These are phyloP conservation scores for Ammospiza maritima DNA, from an alignment of 2,797 vertebrate species.

Conservation along the genomic window DNA sequence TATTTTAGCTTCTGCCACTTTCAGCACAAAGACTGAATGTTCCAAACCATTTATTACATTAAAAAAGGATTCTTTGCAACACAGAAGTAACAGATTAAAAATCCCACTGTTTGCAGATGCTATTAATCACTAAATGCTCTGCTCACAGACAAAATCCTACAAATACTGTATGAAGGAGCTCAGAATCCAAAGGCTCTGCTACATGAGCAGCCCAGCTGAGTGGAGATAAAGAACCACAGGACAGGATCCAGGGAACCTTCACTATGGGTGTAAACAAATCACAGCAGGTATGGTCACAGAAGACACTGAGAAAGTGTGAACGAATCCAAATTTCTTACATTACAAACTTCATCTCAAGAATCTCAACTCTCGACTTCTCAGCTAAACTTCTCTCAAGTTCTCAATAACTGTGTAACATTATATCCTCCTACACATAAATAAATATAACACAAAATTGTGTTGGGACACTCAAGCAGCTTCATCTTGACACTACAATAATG, in stretches of 20 bases:
- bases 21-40: neutral
- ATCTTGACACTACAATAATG: neutral
- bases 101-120: neutral
- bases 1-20: neutral
- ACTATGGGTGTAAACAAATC: neutral
- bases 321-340: neutral
- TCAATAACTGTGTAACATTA: neutral
- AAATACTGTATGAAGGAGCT: neutral
- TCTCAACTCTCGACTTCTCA: neutral
- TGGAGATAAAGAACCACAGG: neutral
- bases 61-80: neutral
- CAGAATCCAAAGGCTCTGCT: neutral
- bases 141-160: neutral
- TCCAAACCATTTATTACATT: neutral
- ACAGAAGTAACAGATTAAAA: neutral
- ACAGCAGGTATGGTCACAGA: rapidly evolving
- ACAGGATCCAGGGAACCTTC: neutral
- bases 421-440: rapidly evolving
- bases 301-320: neutral
- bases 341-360: neutral
- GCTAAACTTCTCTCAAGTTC: neutral
- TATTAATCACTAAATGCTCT: neutral
- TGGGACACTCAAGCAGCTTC: neutral
- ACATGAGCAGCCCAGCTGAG: rapidly evolving
- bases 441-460: neutral